These are phyloP conservation scores for Odontomyia ornata DNA, from an alignment of 2,888 invertebrate species.

Conservation along the genomic window DNA sequence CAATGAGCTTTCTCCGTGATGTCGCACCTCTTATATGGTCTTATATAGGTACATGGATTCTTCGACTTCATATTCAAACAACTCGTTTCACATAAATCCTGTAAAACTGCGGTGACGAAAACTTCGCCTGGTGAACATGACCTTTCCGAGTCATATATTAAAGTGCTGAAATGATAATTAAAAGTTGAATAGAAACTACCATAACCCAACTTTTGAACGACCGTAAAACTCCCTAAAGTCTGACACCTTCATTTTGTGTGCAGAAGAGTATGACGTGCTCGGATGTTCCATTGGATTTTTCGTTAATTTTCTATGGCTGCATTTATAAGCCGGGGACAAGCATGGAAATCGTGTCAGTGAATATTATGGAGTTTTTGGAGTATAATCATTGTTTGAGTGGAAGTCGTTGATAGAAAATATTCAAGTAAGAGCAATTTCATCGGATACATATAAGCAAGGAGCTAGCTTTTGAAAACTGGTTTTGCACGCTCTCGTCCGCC, in stretches of 20 bases:
- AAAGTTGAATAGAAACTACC: slow-evolving; percentile 28
- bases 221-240: slow-evolving; percentile 2
- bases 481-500: too few species aligned
- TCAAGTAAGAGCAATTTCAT: too few species aligned
- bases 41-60: too few species aligned
- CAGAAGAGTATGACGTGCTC: background rate
- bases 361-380: too few species aligned
- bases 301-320: too few species aligned
- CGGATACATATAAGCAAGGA: too few species aligned
- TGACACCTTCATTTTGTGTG: slow-evolving; percentile 3
- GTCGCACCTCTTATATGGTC: background rate
- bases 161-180: slow-evolving; percentile 40
- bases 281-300: background rate
- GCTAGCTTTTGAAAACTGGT: too few species aligned
- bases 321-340: too few species aligned
- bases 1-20: background rate
- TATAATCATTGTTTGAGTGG: too few species aligned
- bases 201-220: slow-evolving; percentile 9
- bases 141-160: slow-evolving; percentile 30
- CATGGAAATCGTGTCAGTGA: too few species aligned
- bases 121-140: slow-evolving; percentile 25
- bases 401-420: too few species aligned
- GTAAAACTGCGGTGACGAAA: slow-evolving; percentile 8
- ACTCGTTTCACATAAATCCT: background rate
- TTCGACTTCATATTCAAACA: too few species aligned